phyloP scores from a whole-genome alignment of 2,113 vertebrate species.

The Oostethus manadensis region DNA sequence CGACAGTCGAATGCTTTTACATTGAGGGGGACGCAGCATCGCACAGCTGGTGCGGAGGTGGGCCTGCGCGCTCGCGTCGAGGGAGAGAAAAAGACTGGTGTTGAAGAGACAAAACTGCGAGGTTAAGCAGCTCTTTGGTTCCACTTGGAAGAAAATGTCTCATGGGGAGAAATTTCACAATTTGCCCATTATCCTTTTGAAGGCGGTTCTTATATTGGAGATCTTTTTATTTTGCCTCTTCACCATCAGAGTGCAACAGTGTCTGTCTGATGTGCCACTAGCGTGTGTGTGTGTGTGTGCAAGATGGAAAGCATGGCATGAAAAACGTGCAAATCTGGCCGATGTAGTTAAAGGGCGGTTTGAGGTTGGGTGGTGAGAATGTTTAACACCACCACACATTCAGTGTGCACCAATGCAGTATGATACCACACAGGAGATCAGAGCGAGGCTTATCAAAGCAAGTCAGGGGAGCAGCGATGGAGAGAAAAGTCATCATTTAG shows the following conservation, averaged over 20 bases:
- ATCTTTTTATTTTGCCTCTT: constrained; percentile 12
- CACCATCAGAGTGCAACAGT: not conserved
- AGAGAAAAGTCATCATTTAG: constrained; percentile 58
- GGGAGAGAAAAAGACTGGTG: constrained; percentile 33
- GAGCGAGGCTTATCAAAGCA: constrained; percentile 65
- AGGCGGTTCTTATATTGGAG: not conserved
- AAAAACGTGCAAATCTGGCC: constrained; percentile 41
- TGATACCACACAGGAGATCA: constrained; percentile 46
- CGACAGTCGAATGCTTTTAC: constrained; percentile 69
- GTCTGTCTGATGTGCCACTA: not conserved
- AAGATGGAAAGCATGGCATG: constrained; percentile 44
- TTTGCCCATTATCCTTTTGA: not conserved
- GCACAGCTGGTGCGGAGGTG: constrained; percentile 59
- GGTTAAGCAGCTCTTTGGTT: constrained; percentile 58
- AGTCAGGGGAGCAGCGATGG: constrained; percentile 47
- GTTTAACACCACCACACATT: constrained; percentile 30
- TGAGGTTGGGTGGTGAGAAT: constrained; percentile 39
- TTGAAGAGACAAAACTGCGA: constrained; percentile 47
- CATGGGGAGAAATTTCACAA: constrained; percentile 15
- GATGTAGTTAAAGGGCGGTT: constrained; percentile 48
- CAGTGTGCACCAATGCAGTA: constrained; percentile 31
- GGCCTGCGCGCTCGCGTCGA: constrained; percentile 27
- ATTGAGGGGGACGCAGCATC: constrained; percentile 55
- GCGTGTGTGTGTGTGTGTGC: constrained; percentile 23
- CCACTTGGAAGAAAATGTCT: constrained; percentile 38